Base-by-base conservation (phyloP, 2,797 vertebrate genomes). In the Hippoglossus hippoglossus region DNA sequence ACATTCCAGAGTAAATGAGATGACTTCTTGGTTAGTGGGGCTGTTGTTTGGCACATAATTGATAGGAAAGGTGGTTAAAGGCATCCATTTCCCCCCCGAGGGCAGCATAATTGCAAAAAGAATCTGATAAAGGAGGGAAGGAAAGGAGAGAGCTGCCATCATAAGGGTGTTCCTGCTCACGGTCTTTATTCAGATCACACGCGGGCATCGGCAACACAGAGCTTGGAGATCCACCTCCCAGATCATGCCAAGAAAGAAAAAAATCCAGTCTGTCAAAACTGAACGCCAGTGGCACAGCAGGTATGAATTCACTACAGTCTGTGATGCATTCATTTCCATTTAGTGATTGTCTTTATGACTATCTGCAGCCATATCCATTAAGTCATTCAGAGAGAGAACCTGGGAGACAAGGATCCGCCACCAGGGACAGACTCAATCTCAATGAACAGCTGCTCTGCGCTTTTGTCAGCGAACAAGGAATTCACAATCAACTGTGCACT, bases 51-150 rank as follows among this genome's bases (percentile, higher is more conserved):
- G 82, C 73, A 75, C 86, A 86, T 90, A 91, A 89, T 92, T 94
- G 89, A 94, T 93, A 90, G 89, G 89, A 89, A 79, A 91, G 88
- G 82, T 90, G 87, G 85, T 90, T 92, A 93, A 92, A 93, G 87
- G 84, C 87, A 79, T 86, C 56, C 80, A 77, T 70, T 75, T 73
- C 50, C 61, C 71, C 82, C 83, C 67, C 0, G 78, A 90, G 80
- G 86, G 77, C 76, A 67, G 59, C 74, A 72, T 91, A 89, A 93
- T 91, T 92, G 86, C 82, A 76, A 91, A 55, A 91, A 82, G 61
- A 83, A 91, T 91, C 81, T 84, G 89, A 92, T 90, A 77, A 88
- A 68, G 73, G 71, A 60, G 62, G 64, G 47, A 62, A 62, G 68
- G 50, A 67, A 68, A 75, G 66, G 69, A 82, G 50, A 58, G 77